phyloP scores from a whole-genome alignment of 1,140 invertebrate genomes.

The Aricia agestis region DNA sequence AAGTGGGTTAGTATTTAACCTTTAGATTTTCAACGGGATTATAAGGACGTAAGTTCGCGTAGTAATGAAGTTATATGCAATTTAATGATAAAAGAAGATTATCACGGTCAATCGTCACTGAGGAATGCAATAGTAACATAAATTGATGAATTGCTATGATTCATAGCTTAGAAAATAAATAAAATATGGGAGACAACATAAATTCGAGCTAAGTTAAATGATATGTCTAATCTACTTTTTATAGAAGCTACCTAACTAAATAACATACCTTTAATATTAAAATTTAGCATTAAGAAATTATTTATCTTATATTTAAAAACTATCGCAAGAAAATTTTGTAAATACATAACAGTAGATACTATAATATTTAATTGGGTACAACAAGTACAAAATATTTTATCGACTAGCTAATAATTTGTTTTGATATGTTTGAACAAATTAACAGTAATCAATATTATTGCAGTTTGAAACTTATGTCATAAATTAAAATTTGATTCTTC shows the following conservation, averaged over 20 bases:
- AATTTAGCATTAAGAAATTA: neutral
- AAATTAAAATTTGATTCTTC: neutral
- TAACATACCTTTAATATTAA: too few species aligned
- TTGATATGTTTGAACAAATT: neutral
- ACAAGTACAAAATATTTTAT: neutral
- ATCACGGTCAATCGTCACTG: neutral
- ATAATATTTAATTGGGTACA: neutral
- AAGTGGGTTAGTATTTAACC: too few species aligned
- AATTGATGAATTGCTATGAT: neutral
- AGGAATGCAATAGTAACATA: neutral
- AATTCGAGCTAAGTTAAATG: constrained; percentile 11
- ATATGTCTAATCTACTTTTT: constrained; percentile 5
- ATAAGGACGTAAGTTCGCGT: too few species aligned
- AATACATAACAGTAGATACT: neutral
- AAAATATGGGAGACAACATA: neutral
- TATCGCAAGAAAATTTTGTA: neutral
- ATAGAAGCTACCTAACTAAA: neutral
- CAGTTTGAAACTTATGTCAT: neutral
- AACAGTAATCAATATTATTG: neutral
- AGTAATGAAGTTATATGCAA: neutral
- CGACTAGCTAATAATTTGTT: constrained; percentile 3
- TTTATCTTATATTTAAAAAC: neutral
- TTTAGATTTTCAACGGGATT: too few species aligned
- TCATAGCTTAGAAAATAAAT: neutral
- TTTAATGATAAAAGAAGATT: neutral